phyloP scores from a whole-genome alignment of 2,797 vertebrate species.

The Odontamblyopus lacepedii region DNA sequence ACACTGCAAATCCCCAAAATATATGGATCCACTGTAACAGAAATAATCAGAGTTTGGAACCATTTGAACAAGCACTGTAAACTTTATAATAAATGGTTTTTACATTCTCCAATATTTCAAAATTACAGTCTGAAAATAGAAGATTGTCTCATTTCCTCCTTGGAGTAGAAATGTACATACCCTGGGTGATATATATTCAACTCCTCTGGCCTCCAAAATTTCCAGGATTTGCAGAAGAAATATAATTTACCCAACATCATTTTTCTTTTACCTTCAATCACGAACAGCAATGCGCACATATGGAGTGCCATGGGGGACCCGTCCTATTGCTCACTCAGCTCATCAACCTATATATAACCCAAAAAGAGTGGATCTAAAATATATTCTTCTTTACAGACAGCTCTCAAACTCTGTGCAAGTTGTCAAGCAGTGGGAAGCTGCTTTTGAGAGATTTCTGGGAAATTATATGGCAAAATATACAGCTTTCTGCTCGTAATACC shows the following conservation, averaged over 20 bases:
- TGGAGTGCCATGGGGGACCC: neutral
- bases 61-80: neutral
- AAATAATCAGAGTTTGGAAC: neutral
- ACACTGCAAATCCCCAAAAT: neutral
- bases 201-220: neutral
- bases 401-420: neutral
- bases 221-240: neutral
- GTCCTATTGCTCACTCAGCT: neutral
- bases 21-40: neutral
- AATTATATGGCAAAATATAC: neutral
- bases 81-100: neutral
- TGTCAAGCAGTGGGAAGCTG: neutral
- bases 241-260: neutral
- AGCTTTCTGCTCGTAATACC: neutral
- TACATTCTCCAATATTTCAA: neutral
- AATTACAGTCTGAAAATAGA: neutral
- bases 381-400: neutral
- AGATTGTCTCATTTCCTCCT: neutral
- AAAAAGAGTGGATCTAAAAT: neutral
- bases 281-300: neutral
- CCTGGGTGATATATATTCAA: neutral
- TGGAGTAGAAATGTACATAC: neutral
- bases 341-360: neutral
- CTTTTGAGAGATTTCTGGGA: neutral
- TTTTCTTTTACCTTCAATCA: neutral